Base-by-base conservation (phyloP, 2,888 invertebrate genomes). In the Diachrysia chrysitis region DNA sequence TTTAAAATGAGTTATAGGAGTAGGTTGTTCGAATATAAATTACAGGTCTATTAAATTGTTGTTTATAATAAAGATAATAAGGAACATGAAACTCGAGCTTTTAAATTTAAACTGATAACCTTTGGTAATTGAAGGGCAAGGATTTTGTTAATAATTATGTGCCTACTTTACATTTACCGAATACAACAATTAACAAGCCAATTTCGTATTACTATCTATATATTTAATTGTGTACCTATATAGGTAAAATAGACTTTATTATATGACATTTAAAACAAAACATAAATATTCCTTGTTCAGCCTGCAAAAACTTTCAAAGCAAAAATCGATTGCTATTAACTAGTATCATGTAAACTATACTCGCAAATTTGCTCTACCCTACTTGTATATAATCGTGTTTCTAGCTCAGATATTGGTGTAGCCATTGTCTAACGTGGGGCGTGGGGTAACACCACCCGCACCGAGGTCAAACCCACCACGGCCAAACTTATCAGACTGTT, bases 351-450 rank as follows among this genome's bases (percentile, higher is more conserved):
- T 16, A 2, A 42, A 12, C n/a, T 66, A 29, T 17, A 2, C 17
- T 16, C 32, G 32, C 14, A 32, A 66, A 59, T 55, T 53, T 2
- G 29, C 55, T 42, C 10, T 29, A 51, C n/a, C n/a, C n/a, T 64
- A 55, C 32, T 35, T 29, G 17, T 58, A 23, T 71, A 19, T 42
- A 54, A 61, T 12, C 56, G 54, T 55, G 58, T 62, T 56, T 57
- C 58, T 60, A 35, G 35, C 29, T 29, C 60, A 62, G 67, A 69
- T 55, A 66, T 57, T 61, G 59, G 35, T 63, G 55, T 61, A 57
- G 19, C 57, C 75, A 81, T 81, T 78, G 81, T 79, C 68, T 59
- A 55, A 42, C 35, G 72, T 68, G 70, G 67, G 71, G 78, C 69
- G 63, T 63, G 68, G 58, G 58, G 64, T 67, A 48, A 58, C 48